Percentiles rank a stretch among this genome's conserved stretches.
Conservation (phyloP, 1,140 invertebrate genomes). For the Magallana gigas region DNA sequence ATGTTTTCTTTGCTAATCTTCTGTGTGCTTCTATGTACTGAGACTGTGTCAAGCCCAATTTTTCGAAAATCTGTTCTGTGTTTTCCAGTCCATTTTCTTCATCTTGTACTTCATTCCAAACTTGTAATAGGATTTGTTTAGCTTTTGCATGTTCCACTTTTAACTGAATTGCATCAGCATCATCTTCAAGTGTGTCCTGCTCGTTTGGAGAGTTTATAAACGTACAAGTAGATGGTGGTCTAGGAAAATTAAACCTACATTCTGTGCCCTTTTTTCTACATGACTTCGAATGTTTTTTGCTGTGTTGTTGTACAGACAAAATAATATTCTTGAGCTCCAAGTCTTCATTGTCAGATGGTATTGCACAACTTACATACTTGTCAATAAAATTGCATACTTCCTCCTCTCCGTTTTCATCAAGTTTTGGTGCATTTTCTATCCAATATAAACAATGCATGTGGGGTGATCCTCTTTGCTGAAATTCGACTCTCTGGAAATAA, state of each 20-base stretch:
- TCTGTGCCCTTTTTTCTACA: conserved; percentile 46
- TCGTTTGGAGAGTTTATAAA: conserved; percentile 29
- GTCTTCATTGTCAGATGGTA: no score
- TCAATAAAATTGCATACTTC: not conserved
- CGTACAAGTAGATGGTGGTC: conserved; percentile 45
- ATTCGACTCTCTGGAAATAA: conserved; percentile 76
- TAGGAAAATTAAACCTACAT: conserved; percentile 48
- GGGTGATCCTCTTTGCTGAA: conserved; percentile 79
- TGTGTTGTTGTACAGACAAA: no score
- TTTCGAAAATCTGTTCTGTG: not conserved
- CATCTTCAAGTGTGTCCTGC: not conserved
- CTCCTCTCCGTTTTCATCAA: conserved; percentile 35
- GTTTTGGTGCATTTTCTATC: conserved; percentile 73
- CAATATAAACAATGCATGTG: conserved; percentile 78
- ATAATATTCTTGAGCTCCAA: no score
- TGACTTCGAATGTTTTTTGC: conserved; percentile 40
- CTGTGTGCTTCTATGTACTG: conserved; percentile 5
- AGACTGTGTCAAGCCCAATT: no score
- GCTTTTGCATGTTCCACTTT: not conserved
- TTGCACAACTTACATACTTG: no score
- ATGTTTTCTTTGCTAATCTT: not conserved
- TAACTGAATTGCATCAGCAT: not conserved
- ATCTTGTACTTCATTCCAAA: conserved; percentile 1
- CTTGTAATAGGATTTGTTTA: not conserved
- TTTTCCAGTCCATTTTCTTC: not conserved